Evolutionary conservation across 2,113 vertebrate genomes (phyloP).

Genomic region (Anolis carolinensis): DNA sequence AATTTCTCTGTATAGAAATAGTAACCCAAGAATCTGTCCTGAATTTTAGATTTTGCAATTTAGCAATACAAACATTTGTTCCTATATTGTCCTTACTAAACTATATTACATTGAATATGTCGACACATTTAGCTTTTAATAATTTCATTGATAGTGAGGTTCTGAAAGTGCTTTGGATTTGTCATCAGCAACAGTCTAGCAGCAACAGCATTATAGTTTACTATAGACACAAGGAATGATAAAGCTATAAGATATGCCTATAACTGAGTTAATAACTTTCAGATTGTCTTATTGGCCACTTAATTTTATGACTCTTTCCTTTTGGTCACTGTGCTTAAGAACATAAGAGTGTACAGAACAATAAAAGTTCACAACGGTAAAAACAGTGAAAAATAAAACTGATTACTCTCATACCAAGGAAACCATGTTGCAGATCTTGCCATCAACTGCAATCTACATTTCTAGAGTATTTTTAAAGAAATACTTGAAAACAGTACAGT

Average conservation of each 20-base stretch:
- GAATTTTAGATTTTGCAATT: conserved; percentile 48
- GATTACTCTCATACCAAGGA: not conserved
- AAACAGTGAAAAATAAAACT: conserved; percentile 3
- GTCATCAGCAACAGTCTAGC: conserved; percentile 47
- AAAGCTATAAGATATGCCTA: conserved; percentile 36
- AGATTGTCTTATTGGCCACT: conserved; percentile 40
- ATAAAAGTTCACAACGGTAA: not conserved
- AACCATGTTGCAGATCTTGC: not conserved
- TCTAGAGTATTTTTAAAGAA: conserved; percentile 3
- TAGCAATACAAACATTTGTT: conserved; percentile 62
- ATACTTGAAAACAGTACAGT: conserved; percentile 1
- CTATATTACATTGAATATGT: conserved; percentile 53
- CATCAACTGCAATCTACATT: not conserved
- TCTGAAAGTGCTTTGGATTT: conserved; percentile 43
- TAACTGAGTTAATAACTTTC: conserved; percentile 40
- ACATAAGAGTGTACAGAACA: conserved; percentile 33
- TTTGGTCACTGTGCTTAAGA: conserved; percentile 56
- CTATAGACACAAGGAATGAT: conserved; percentile 39
- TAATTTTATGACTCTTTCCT: conserved; percentile 61
- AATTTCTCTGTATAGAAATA: conserved; percentile 21
- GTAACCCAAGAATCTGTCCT: conserved; percentile 35
- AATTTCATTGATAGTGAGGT: conserved; percentile 45
- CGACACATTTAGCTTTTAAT: conserved; percentile 47
- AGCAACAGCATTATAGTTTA: conserved; percentile 53
- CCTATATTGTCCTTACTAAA: conserved; percentile 60